Conservation (phyloP, 2,888 invertebrate genomes). For the Sarcophaga subvicina region DNA sequence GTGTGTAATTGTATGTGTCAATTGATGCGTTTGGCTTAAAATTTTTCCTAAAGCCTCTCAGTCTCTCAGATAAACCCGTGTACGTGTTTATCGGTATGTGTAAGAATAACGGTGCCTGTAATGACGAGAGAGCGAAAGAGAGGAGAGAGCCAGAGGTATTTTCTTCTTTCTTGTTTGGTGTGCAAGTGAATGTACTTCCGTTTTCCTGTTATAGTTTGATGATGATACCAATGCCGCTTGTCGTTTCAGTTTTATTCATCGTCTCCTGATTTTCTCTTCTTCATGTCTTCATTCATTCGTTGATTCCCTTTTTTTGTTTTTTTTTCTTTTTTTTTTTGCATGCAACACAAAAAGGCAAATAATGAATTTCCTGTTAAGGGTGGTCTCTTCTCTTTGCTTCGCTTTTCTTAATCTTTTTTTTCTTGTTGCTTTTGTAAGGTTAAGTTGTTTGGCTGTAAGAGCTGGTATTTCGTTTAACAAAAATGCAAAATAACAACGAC, state of each 20-base stretch:
- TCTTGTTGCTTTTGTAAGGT: conserved; percentile 28
- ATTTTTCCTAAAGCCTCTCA: conserved; percentile 25
- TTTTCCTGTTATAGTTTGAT: conserved; percentile 66
- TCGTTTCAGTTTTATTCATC: conserved; percentile 36
- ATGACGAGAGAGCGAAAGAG: neutral
- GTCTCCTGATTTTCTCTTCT: conserved; percentile 37
- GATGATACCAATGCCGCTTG: conserved; percentile 53
- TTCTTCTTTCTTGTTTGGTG: conserved; percentile 27
- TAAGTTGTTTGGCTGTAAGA: conserved; percentile 47
- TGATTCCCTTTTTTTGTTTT: neutral
- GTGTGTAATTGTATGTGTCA: conserved; percentile 59
- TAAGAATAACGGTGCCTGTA: neutral
- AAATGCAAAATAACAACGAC: conserved; percentile 74
- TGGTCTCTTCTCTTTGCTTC: neutral
- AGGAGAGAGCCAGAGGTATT: conserved; percentile 16
- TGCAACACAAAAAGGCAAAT: conserved; percentile 61
- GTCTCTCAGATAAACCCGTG: neutral
- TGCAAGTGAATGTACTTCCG: conserved; percentile 69
- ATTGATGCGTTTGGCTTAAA: conserved; percentile 66
- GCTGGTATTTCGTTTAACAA: conserved; percentile 39
- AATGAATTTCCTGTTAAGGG: conserved; percentile 67
- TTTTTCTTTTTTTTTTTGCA: neutral
- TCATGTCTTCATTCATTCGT: neutral
- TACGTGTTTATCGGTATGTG: neutral
- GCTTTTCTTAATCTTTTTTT: neutral